These are phyloP conservation scores for Drepana arcuata DNA, from an alignment of 1,140 invertebrate species.

Conservation along the genomic window DNA sequence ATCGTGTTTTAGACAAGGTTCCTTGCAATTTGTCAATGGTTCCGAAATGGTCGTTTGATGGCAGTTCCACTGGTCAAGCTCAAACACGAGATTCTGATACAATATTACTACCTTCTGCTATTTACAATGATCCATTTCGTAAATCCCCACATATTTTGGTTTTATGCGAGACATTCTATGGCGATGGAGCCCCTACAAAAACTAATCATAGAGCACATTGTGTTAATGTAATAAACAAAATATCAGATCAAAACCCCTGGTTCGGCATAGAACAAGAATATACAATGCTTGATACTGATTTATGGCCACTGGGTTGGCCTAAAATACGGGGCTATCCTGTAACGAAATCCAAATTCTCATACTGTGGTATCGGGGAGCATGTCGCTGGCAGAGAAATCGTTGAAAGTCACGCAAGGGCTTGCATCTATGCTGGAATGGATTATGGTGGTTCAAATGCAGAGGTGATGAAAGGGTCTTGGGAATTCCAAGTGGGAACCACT, in stretches of 20 bases:
- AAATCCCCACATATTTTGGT: slow-evolving; percentile 90
- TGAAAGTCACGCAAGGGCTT: slow-evolving; percentile 77
- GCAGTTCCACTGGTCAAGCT: slow-evolving; percentile 88
- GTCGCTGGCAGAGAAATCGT: slow-evolving; percentile 92
- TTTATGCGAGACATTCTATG: slow-evolving; percentile 79
- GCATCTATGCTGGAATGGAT: slow-evolving; percentile 91
- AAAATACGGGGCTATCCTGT: slow-evolving; percentile 81
- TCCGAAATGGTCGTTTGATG: slow-evolving; percentile 97
- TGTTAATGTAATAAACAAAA: slow-evolving; percentile 80
- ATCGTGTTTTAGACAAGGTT: slow-evolving; percentile 79
- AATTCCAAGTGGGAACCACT: slow-evolving; percentile 83
- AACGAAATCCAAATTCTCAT: slow-evolving; percentile 65
- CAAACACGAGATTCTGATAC: slow-evolving; percentile 89
- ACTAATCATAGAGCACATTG: slow-evolving; percentile 87
- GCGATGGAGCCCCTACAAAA: slow-evolving; percentile 42
- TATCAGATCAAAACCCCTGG: slow-evolving; percentile 87
- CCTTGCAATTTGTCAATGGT: slow-evolving; percentile 80
- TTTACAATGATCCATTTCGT: slow-evolving; percentile 95
- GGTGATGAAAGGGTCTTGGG: slow-evolving; percentile 92
- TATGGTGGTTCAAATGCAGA: slow-evolving; percentile 94
- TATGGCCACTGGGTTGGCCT: slow-evolving; percentile 90
- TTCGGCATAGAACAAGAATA: slow-evolving; percentile 94
- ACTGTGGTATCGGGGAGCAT: slow-evolving; percentile 94
- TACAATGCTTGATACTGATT: slow-evolving; percentile 84
- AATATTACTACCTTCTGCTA: slow-evolving; percentile 87